Base-by-base conservation (phyloP, 2,888 invertebrate genomes). In the Acleris literana region DNA sequence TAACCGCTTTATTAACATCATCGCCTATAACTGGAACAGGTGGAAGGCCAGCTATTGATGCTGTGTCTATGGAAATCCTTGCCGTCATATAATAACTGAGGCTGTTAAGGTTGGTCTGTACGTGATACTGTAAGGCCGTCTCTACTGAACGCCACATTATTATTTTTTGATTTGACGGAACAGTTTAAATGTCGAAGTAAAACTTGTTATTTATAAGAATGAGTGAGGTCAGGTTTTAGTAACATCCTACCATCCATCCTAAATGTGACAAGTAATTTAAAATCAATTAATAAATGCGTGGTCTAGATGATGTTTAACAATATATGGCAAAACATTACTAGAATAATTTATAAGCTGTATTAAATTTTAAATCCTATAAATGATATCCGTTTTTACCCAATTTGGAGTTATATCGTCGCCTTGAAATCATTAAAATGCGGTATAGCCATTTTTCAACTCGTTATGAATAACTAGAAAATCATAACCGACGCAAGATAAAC, bases 1-100 rank as follows among this genome's bases (percentile, higher is more conserved):
- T 86, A 91, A 91, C 92, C 79, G 74, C 87, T 89, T 85, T 78
- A 90, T 92, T 92, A 89, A 82, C 90, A 78, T 82, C 75, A 78
- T 81, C 75, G 83, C 80, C 79, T 84, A 83, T 85, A 88, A 85
- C 78, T 88, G 74, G 88, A 87, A 83, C 89, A 85, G 77, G 75
- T 82, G 79, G 84, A 87, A 89, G 91, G 88, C 75, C 83, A 79
- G 76, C 76, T 72, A 72, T 71, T 54, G 66, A 59, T 68, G 65
- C 16, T 56, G 52, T 51, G 54, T 48, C 55, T 66, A 61, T 57
- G 56, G 65, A 61, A 61, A 66, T 65, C 60, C 65, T 62, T 61
- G 64, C 64, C 48, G 51, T 46, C 49, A 51, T 49, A 29, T 62
- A 53, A 48, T 48, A 46, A 33, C 22, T 46, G 33, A 33, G 33